Conservation (phyloP, 1,140 invertebrate genomes). For the Dolichoris vasculosae region DNA sequence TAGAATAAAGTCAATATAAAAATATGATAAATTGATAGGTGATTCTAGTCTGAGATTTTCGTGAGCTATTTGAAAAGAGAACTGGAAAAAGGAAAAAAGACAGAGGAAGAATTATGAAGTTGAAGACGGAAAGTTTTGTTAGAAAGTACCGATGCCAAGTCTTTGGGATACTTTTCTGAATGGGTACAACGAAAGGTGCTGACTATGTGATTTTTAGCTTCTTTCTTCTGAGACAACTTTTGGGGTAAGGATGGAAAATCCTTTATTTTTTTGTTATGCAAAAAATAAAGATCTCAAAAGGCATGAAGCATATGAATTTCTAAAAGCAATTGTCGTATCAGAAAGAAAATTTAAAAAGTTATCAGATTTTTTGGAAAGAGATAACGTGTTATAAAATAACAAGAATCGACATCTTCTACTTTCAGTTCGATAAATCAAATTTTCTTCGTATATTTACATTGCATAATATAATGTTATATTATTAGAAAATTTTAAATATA, state of each 20-base stretch:
- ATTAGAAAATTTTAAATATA: no score
- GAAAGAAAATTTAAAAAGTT: constrained; percentile 15
- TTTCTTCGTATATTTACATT: no score
- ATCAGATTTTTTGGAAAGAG: not conserved
- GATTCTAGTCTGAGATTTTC: constrained; percentile 24
- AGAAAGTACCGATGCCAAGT: constrained; percentile 46
- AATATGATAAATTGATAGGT: constrained; percentile 4
- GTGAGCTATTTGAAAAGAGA: constrained; percentile 13
- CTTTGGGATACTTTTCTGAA: constrained; percentile 41
- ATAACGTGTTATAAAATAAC: not conserved
- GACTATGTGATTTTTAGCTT: constrained; percentile 44
- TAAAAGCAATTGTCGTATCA: not conserved
- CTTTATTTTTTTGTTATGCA: constrained; percentile 21
- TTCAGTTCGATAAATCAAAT: not conserved
- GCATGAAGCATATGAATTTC: constrained; percentile 24
- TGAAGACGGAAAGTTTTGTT: constrained; percentile 45
- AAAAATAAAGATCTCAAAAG: constrained; percentile 11
- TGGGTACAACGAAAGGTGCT: constrained; percentile 45
- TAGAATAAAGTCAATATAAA: not conserved
- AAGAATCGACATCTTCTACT: not conserved
- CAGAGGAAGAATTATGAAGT: constrained; percentile 46
- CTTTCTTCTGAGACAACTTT: constrained; percentile 43
- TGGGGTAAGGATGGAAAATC: constrained; percentile 3
- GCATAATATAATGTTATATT: no score
- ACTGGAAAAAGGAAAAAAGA: not conserved